These are phyloP conservation scores for Euplexia lucipara DNA, from an alignment of 2,888 invertebrate species.

Conservation along the genomic window DNA sequence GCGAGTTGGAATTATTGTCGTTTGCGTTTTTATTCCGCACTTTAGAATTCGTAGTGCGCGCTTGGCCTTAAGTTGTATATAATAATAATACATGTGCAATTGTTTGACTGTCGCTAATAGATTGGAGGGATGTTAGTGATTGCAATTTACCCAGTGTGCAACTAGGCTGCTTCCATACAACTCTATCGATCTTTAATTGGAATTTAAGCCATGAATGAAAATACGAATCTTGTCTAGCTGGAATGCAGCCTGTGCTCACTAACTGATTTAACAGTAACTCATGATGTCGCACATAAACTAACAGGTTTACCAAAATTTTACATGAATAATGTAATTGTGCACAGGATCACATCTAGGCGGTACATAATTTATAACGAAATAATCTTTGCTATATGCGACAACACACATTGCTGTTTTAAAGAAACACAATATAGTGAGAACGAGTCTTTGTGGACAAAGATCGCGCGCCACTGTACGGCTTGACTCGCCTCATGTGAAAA, in stretches of 20 bases:
- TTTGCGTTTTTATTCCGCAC: no score
- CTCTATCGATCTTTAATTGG: background rate
- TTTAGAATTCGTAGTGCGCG: no score
- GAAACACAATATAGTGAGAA: conserved; percentile 36
- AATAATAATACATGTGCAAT: background rate
- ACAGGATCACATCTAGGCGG: background rate
- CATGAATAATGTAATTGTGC: background rate
- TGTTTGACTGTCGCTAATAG: background rate
- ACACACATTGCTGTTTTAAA: conserved; percentile 16
- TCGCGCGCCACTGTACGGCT: conserved; percentile 52
- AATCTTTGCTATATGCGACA: conserved; percentile 6
- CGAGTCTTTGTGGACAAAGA: conserved; percentile 36
- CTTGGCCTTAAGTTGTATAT: background rate
- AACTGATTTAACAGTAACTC: conserved; percentile 18
- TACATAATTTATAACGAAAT: background rate
- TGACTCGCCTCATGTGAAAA: conserved; percentile 60
- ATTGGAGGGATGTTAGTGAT: background rate
- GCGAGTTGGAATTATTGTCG: no score
- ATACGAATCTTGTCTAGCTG: background rate
- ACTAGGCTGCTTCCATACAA: conserved; percentile 13
- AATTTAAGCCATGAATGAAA: background rate
- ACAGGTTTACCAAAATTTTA: background rate
- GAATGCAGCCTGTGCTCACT: conserved; percentile 18
- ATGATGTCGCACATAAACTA: conserved; percentile 28
- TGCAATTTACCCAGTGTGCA: background rate